Percentiles rank a stretch among this genome's conserved stretches.
These are phyloP conservation scores for Triplophysa yarkandensis DNA, from an alignment of 2,797 vertebrate genomes.

Conservation along the genomic window DNA sequence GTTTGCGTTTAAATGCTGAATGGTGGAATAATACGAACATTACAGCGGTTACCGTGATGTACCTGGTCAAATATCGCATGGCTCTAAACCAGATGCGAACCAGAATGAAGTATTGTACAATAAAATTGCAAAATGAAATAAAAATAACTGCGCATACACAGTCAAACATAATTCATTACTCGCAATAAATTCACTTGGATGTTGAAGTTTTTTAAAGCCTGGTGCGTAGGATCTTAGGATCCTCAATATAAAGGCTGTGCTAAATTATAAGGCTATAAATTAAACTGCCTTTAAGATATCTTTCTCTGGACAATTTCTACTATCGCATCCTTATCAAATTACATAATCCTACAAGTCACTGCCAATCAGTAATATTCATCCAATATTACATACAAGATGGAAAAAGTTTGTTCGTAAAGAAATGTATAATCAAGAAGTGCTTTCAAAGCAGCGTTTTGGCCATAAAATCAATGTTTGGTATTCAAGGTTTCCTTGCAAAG, in stretches of 20 bases:
- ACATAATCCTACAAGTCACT: not conserved
- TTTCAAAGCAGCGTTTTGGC: not conserved
- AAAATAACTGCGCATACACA: conserved; percentile 17
- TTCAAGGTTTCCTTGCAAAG: too few species aligned
- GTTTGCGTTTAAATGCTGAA: too few species aligned
- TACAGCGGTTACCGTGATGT: too few species aligned
- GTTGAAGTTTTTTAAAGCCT: too few species aligned
- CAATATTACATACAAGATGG: not conserved
- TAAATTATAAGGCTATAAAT: not conserved
- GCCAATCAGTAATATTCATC: not conserved
- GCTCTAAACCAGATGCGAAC: too few species aligned
- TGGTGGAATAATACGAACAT: too few species aligned
- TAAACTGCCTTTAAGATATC: not conserved
- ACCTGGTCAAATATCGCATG: too few species aligned
- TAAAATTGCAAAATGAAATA: not conserved
- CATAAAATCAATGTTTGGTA: too few species aligned
- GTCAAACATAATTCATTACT: not conserved
- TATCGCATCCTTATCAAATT: too few species aligned
- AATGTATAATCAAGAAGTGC: not conserved
- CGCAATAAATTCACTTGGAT: not conserved
- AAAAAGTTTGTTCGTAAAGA: not conserved
- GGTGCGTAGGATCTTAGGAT: not conserved
- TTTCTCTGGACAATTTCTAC: not conserved
- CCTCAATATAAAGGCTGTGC: not conserved
- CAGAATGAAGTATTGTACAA: too few species aligned